Percentiles rank a stretch among this genome's conserved stretches.
Evolutionary conservation across 2,797 vertebrate species (phyloP).

Genomic region (Lates japonicus): DNA sequence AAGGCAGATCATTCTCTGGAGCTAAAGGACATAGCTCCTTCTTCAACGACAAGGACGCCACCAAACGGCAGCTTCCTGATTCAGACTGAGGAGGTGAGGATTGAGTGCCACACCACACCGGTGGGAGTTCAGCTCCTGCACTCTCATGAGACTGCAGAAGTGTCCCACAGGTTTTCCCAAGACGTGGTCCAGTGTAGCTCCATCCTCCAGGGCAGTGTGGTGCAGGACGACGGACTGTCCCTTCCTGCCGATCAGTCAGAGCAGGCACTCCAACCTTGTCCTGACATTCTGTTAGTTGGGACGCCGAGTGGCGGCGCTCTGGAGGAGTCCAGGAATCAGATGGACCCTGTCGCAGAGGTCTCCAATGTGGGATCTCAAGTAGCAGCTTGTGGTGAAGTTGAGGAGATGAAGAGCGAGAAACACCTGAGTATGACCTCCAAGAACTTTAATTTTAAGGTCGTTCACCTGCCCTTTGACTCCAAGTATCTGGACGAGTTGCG

Average conservation of each 20-base stretch:
- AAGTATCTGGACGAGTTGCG: constrained; percentile 77
- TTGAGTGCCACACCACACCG: constrained; percentile 78
- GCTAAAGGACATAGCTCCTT: constrained; percentile 1
- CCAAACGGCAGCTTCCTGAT: constrained; percentile 78
- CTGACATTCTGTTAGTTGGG: constrained; percentile 75
- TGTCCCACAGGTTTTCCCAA: constrained; percentile 67
- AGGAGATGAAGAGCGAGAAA: background rate
- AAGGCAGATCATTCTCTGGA: constrained; percentile 9
- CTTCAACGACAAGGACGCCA: constrained; percentile 27
- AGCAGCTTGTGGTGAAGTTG: constrained; percentile 1
- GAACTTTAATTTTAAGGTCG: constrained; percentile 67
- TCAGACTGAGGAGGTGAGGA: constrained; percentile 83
- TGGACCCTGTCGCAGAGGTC: background rate
- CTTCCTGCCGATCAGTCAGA: constrained; percentile 40
- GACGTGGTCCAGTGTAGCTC: constrained; percentile 74
- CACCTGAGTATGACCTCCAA: constrained; percentile 31
- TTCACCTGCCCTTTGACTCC: constrained; percentile 78
- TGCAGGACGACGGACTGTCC: constrained; percentile 25
- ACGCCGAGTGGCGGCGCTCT: background rate
- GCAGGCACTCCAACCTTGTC: constrained; percentile 61
- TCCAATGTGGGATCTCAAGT: background rate
- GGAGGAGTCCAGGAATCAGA: constrained; percentile 43
- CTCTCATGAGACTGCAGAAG: constrained; percentile 71
- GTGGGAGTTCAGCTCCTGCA: constrained; percentile 75
- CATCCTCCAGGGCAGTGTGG: constrained; percentile 33